phyloP scores from a whole-genome alignment of 2,888 invertebrate species.

The Hemicrepidius hirtus region DNA sequence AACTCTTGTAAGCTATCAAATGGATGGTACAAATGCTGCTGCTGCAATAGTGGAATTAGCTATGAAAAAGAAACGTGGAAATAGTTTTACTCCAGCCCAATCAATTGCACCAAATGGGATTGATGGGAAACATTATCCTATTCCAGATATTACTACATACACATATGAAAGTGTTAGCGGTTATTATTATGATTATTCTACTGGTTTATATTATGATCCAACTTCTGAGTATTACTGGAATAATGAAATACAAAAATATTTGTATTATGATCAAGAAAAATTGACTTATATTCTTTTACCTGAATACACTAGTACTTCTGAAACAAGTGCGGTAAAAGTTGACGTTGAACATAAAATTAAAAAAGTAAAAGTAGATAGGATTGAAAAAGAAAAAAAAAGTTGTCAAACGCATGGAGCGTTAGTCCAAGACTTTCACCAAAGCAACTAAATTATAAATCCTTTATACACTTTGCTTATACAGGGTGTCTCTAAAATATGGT shows the following conservation, averaged over 20 bases:
- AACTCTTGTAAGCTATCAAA: constrained; percentile 77
- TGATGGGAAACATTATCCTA: constrained; percentile 80
- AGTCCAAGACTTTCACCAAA: too few species aligned
- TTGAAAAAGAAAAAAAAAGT: constrained; percentile 97
- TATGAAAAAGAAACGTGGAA: constrained; percentile 78
- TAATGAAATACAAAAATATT: constrained; percentile 90
- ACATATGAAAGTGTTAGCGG: constrained; percentile 96
- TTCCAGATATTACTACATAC: constrained; percentile 93
- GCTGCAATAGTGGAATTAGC: constrained; percentile 94
- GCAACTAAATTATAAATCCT: too few species aligned
- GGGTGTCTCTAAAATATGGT: too few species aligned
- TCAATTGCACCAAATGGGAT: constrained; percentile 76
- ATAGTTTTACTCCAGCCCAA: constrained; percentile 69
- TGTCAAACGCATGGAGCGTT: constrained; percentile 95
- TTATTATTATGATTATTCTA: constrained; percentile 95
- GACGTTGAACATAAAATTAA: constrained; percentile 80
- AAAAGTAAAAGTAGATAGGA: constrained; percentile 92
- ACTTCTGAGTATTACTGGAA: constrained; percentile 98
- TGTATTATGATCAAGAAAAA: constrained; percentile 93
- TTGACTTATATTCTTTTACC: constrained; percentile 78
- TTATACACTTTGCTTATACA: too few species aligned
- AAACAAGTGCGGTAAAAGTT: constrained; percentile 60
- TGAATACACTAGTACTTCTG: constrained; percentile 60
- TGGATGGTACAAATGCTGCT: constrained; percentile 87
- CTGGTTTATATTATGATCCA: constrained; percentile 97